A percentile compares a stretch with the other conserved stretches of the same genome.
Conservation (phyloP, 2,888 invertebrate species). For the Barypeithes pellucidus region DNA sequence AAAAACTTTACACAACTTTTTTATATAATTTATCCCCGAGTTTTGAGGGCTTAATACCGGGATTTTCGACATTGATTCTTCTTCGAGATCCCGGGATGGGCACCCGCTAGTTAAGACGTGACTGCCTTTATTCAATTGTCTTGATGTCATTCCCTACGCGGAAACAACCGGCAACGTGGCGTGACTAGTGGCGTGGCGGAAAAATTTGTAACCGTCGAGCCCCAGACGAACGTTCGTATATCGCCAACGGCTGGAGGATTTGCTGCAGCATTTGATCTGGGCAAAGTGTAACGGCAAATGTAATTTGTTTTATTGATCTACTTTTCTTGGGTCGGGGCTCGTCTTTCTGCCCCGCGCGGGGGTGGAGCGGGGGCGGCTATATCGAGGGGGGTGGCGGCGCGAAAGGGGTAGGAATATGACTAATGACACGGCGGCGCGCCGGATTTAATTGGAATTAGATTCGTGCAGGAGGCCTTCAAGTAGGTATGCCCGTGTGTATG, state of each 20-base stretch:
- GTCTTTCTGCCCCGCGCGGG: slow-evolving; percentile 46
- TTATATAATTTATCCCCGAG: too few species aligned
- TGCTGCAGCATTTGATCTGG: slow-evolving; percentile 62
- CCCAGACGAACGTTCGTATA: slow-evolving; percentile 42
- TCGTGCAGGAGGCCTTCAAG: slow-evolving; percentile 26
- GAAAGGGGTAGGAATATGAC: slow-evolving; percentile 52
- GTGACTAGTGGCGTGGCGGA: too few species aligned
- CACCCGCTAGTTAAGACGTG: too few species aligned
- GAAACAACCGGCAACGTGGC: too few species aligned
- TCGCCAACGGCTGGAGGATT: slow-evolving; percentile 54
- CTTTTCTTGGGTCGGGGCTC: slow-evolving; percentile 62
- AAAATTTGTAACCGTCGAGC: too few species aligned
- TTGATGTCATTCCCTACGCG: too few species aligned
- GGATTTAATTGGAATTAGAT: slow-evolving; percentile 45
- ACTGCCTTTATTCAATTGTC: too few species aligned
- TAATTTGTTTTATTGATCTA: slow-evolving; percentile 72
- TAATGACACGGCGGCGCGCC: slow-evolving; percentile 45
- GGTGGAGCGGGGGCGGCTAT: slow-evolving; percentile 7
- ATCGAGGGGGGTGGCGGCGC: background rate
- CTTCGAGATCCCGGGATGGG: too few species aligned
- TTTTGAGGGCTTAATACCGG: too few species aligned
- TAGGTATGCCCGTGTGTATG: background rate
- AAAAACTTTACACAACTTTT: too few species aligned
- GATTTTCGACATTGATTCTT: too few species aligned
- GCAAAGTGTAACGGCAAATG: slow-evolving; percentile 67